Evolutionary conservation across 2,113 vertebrate species (phyloP), one percentile per base, ranked within the genome.

Genomic region (Hassar affinis): DNA sequence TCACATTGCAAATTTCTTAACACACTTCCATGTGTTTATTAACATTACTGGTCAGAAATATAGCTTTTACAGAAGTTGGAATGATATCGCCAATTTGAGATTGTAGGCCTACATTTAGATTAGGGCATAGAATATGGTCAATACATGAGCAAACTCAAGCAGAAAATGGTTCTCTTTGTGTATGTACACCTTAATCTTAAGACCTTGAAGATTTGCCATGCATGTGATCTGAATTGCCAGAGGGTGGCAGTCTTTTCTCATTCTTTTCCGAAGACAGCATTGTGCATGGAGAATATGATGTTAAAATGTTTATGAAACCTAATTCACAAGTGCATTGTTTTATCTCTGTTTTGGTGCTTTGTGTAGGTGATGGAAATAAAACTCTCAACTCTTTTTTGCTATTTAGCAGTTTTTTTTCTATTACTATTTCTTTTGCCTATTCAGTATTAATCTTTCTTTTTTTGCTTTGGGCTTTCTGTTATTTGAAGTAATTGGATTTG

Each of bases 161-260:
- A 79, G 15, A 66, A 30, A 76, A 35, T 27, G 20, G 74, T 35
- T 76, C 35, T 9, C 2, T 2, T 42, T 25, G 2, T 25, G 5
- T 45, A 62, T 42, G 17, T 38, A 64, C 17, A 49, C 1, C 42
- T 79, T 61, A 42, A 59, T 11, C 47, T 76, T 25, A 51, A 51
- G 0, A 25, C 68, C 18, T 14, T 61, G 38, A 25, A 49, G 20
- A 14, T 33, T 42, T 47, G 17, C 9, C 4, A 49, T 56, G 51
- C 8, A 3, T n/a, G 11, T 66, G 20, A 59, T 25, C 33, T 69
- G 33, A 47, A 69, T 35, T 20, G 1, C 93, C 94, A 93, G 87
- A 90, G 64, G 93, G 90, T 89, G 92, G 92, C 92, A 94, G 90
- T 90, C 90, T 93, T 91, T 75, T 86, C 71, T 81, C 83, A 81